Conservation (phyloP, 2,797 vertebrate species). For the Yasuhikotakia modesta region DNA sequence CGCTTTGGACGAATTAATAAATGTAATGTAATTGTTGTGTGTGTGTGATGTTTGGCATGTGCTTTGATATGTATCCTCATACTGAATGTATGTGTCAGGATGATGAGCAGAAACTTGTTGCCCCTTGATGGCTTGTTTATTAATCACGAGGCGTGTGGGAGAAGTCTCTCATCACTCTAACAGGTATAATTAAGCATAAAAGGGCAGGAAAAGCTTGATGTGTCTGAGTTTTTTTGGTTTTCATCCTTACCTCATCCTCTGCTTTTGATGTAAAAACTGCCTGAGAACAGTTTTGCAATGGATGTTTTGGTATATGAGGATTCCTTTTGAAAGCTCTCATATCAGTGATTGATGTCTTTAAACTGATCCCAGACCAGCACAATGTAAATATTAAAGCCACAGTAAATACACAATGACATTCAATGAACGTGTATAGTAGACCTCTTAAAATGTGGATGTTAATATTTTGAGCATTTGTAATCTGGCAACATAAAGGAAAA, state of each 20-base stretch:
- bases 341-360: background rate
- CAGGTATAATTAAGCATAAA: slow-evolving; percentile 90
- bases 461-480: too few relatives aligned
- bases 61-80: slow-evolving; percentile 87
- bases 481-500: too few relatives aligned
- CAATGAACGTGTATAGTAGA: too few relatives aligned
- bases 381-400: too few relatives aligned
- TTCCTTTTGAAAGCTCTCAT: background rate
- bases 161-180: slow-evolving; percentile 86
- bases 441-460: too few relatives aligned
- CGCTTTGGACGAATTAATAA: too few relatives aligned
- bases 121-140: slow-evolving; percentile 89
- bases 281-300: slow-evolving; percentile 48
- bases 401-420: too few relatives aligned
- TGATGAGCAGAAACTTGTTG: slow-evolving; percentile 91
- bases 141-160: slow-evolving; percentile 83
- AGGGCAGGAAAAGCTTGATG: slow-evolving; percentile 79
- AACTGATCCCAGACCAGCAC: background rate
- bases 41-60: slow-evolving; percentile 73
- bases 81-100: slow-evolving; percentile 70
- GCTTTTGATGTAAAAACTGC: slow-evolving; percentile 79
- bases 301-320: slow-evolving; percentile 3
- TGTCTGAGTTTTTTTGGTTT: slow-evolving; percentile 79
- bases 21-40: too few relatives aligned
- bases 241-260: slow-evolving; percentile 72